Conservation (phyloP, 2,113 vertebrate genomes). For the Balaeniceps rex region DNA sequence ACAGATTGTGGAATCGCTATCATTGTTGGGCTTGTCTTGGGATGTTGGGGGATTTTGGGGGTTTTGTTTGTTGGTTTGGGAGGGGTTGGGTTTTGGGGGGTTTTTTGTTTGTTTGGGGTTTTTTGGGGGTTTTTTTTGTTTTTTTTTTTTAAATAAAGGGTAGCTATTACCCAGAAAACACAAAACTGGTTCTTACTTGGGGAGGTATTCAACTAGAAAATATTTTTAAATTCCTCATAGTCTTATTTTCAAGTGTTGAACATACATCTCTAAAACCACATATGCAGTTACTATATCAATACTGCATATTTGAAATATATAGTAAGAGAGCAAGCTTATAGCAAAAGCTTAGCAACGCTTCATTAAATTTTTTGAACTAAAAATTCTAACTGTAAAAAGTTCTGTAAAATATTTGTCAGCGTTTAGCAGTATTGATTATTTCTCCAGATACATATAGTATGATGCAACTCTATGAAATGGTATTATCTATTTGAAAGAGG, state of each 20-base stretch:
- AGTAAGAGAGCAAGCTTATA: not conserved
- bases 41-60: not conserved
- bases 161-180: not conserved
- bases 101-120: not conserved
- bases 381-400: not conserved
- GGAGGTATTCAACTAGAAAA: not conserved
- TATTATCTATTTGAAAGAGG: not conserved
- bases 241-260: not conserved
- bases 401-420: not conserved
- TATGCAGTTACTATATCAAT: not conserved
- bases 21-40: not conserved
- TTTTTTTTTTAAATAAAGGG: not conserved
- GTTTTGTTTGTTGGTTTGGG: not conserved
- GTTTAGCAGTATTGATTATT: not conserved
- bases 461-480: not conserved
- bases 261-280: not conserved
- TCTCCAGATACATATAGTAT: rapidly evolving
- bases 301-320: not conserved
- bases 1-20: not conserved
- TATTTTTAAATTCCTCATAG: not conserved
- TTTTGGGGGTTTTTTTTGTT: not conserved
- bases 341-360: not conserved
- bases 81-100: too few relatives aligned
- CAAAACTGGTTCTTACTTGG: not conserved
- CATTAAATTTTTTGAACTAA: not conserved